Evolutionary conservation across 2,797 vertebrate genomes (phyloP), one percentile per base, ranked within the genome.

Genomic region (Megaceryle alcyon): DNA sequence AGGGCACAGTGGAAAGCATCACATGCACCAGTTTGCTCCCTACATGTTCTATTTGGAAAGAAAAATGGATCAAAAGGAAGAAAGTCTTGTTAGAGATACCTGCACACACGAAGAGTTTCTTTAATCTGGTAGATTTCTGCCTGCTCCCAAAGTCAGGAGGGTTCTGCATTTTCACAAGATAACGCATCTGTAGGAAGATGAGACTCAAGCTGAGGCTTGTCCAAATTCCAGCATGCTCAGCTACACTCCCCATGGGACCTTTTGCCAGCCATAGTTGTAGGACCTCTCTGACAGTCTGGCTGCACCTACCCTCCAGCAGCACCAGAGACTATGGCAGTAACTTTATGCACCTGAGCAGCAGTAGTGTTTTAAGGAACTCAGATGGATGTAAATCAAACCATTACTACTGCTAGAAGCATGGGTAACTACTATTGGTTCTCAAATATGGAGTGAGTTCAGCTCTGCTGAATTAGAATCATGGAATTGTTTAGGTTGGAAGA

Each of bases 61-160:
- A 91, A 93, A 95, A 95, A 85, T 35, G 92, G 92, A 94, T 96
- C 95, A 96, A 96, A 97, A 95, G 72, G 69, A 89, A 88, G 75
- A 82, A 89, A 91, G 61, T 17, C 46, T 75, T 92, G 82, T 89
- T 78, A 91, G 65, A 89, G 86, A 89, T 92, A 94, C 60, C 63
- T 94, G 63, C 39, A 94, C 80, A 91, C 89, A 89, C 3, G 12
- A 69, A 83, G 79, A 79, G 15, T 51, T 90, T 48, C 90, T 95
- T 93, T 95, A 79, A 90, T 94, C 93, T 95, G 71, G 31, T 57
- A 80, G 77, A 78, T 69, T 86, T 92, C 78, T 82, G 72, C 61
- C 69, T 65, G 71, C 35, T 94, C 82, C 81, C 57, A 6, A 82
- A 89, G 46, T 90, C 65, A 81, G 81, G 4, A 64, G 41, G 77